Evolutionary conservation across 2,888 invertebrate genomes (phyloP).

Genomic region (Oasisia sp.): DNA sequence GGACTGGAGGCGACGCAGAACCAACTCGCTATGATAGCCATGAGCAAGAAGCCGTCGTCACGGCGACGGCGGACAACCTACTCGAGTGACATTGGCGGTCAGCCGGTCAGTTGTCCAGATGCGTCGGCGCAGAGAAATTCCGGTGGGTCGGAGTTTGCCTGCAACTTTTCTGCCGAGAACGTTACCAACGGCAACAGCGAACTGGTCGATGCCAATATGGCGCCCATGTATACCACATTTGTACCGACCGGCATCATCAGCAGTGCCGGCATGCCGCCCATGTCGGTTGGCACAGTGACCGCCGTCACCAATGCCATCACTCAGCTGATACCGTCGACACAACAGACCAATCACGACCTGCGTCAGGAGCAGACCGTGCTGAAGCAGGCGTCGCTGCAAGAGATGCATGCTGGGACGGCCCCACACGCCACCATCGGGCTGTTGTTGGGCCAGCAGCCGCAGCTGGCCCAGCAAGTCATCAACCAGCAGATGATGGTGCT

Average conservation of each 20-base stretch:
- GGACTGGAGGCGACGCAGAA: slow-evolving; percentile 42
- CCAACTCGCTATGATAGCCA: slow-evolving; percentile 41
- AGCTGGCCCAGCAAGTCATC: slow-evolving; percentile 28
- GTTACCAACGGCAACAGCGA: not conserved
- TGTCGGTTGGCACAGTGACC: slow-evolving; percentile 56
- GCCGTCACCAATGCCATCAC: slow-evolving; percentile 57
- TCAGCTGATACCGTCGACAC: slow-evolving; percentile 59
- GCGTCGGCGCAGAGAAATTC: not conserved
- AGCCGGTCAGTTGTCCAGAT: not conserved
- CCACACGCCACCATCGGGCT: not conserved
- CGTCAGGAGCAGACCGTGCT: slow-evolving; percentile 9
- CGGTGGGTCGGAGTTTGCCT: not conserved
- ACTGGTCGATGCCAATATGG: not conserved
- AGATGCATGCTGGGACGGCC: slow-evolving; percentile 7
- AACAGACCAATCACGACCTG: slow-evolving; percentile 31
- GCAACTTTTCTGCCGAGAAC: not conserved
- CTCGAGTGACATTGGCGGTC: not conserved
- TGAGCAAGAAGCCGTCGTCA: slow-evolving; percentile 26
- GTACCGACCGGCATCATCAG: slow-evolving; percentile 44
- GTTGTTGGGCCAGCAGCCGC: not conserved
- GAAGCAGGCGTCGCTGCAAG: not conserved
- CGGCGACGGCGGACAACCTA: not conserved
- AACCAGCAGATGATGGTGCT: slow-evolving; percentile 19
- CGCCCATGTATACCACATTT: slow-evolving; percentile 43
- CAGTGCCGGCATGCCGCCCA: slow-evolving; percentile 56